phyloP scores from a whole-genome alignment of 1,140 invertebrate genomes.

The Colletes gigas region DNA sequence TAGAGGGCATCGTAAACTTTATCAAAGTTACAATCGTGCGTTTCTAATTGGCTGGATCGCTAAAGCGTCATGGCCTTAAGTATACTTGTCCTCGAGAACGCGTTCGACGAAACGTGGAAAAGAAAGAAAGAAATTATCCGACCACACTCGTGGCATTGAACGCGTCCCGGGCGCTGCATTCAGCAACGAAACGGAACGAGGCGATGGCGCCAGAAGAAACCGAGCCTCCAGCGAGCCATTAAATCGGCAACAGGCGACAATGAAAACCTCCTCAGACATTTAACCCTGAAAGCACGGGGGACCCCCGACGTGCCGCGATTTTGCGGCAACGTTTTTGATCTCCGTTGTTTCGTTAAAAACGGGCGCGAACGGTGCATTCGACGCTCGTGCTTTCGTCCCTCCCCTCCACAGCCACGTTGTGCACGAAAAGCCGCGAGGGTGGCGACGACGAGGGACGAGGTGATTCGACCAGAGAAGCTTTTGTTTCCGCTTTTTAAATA shows the following conservation, averaged over 20 bases:
- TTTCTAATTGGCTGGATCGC: too few species aligned
- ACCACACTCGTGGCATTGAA: not conserved
- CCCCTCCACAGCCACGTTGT: not conserved
- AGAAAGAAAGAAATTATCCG: too few species aligned
- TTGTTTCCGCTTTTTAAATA: conserved; percentile 70
- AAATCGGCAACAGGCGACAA: conserved; percentile 48
- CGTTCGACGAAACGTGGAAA: not conserved
- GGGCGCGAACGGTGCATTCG: conserved; percentile 40
- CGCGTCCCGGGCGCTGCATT: too few species aligned
- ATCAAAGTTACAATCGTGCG: too few species aligned
- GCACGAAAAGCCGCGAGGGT: conserved; percentile 7
- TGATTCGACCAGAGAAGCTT: conserved; percentile 50
- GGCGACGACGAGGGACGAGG: conserved; percentile 7
- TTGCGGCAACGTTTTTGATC: conserved; percentile 48
- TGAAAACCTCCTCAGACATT: conserved; percentile 35
- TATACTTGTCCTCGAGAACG: too few species aligned
- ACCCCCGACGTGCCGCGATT: conserved; percentile 28
- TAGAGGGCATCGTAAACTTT: too few species aligned
- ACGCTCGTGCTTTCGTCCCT: conserved; percentile 32
- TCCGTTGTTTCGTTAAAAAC: conserved; percentile 47
- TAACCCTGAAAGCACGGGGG: conserved; percentile 49
- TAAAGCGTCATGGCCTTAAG: too few species aligned
- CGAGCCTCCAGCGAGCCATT: conserved; percentile 22
- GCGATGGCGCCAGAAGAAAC: not conserved
- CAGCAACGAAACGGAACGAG: not conserved